These are phyloP conservation scores for Apodemus agrarius DNA, from an alignment of 2,797 vertebrate species.

Conservation along the genomic window DNA sequence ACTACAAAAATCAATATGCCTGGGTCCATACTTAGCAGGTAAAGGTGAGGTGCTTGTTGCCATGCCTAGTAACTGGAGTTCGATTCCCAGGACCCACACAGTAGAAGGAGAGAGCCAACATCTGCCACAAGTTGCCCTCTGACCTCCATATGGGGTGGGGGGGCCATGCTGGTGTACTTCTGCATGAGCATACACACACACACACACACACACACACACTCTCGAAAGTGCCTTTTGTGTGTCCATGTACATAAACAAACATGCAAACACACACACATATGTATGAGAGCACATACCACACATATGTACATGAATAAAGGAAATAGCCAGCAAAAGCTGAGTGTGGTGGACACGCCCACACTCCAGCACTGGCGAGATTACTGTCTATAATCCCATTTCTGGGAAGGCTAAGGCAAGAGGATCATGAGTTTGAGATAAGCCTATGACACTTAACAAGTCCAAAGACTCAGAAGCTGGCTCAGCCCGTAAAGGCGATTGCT, in stretches of 20 bases:
- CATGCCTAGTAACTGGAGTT: not conserved
- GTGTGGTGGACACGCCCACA: not conserved
- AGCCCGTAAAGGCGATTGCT: not conserved
- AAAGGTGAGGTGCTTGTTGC: not conserved
- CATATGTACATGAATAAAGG: not conserved
- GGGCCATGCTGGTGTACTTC: not conserved
- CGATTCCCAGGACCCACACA: not conserved
- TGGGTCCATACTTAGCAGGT: not conserved
- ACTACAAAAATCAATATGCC: not conserved
- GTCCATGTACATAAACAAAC: not conserved
- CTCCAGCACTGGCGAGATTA: not conserved
- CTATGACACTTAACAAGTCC: not conserved
- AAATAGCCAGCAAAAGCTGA: not conserved
- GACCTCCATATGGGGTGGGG: not conserved
- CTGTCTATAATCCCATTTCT: not conserved
- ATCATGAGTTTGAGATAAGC: not conserved
- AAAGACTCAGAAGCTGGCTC: not conserved
- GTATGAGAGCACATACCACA: not conserved
- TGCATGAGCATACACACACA: too few species aligned
- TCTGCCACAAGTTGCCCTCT: not conserved
- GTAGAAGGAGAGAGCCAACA: not conserved
- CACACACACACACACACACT: too few species aligned
- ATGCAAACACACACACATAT: not conserved
- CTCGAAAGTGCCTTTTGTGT: not conserved
- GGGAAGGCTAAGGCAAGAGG: not conserved